Base-by-base conservation (phyloP, 35 echinoderm and acorn worm genomes). In the Strongylocentrotus purpuratus region DNA sequence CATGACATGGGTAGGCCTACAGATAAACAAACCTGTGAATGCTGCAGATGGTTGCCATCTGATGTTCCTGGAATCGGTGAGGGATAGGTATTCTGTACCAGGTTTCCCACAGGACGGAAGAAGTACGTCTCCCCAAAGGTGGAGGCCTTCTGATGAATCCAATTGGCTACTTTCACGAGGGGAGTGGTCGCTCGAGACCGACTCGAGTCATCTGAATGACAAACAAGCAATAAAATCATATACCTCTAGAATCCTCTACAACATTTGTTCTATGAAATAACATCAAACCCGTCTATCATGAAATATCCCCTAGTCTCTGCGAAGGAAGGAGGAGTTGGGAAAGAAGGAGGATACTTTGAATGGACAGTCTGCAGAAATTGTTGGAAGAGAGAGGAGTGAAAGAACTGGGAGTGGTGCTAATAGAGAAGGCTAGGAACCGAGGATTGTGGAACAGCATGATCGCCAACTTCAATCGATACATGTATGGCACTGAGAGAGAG, bases 41-140 rank as follows among this genome's bases (percentile, higher is more conserved):
- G 59, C 13, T 85, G 46, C 93, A 60, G 94, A 33, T 94, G 11
- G 33, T 94, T 94, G 28, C 48, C 18, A 2, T 48, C 92, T 33
- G 31, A 32, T 31, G 94, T 32, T 71, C 65, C 61, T 45, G 31
- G 47, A 48, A 25, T 31, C 4, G 22, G 61, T 46, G n/a, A 28
- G 4, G 60, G 65, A 41, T 88, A 87, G 47, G 88, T 94, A 15
- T 95, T 91, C 60, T 96, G 47, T 92, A 94, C 65, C 58, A 65
- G 17, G 60, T 71, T 94, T 41, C 46, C 96, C 31, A 90, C 58
- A 0, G 94, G 96, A 48, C 96, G 86, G 86, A 94, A 97, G 92
- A 96, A 94, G 88, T 96, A 97, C 31, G 85, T 96, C 94, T 96
- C 96, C 6, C 95, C 86, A 94, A 97, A 97, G 11, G 95, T 60